Base-by-base conservation (phyloP, 2,113 vertebrate genomes). In the Myotis yumanensis region DNA sequence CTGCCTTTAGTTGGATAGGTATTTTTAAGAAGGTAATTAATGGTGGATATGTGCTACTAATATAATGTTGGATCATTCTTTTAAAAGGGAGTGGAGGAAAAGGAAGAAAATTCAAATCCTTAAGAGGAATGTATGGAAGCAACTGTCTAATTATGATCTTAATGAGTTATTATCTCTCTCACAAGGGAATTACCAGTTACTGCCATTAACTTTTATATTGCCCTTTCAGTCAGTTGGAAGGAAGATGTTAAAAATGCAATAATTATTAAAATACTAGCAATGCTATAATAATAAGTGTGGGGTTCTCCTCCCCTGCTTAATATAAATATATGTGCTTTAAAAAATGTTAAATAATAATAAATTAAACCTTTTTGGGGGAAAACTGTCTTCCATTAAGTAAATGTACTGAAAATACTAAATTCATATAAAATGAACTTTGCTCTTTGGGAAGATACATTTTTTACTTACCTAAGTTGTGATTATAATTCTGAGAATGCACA, bases 221-320 rank as follows among this genome's bases (percentile, higher is more conserved):
- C 32, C 40, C 66, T 91, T 89, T 89, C 18, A 30, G 51, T 57
- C 28, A 83, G n/a, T 11, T 83, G 35, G 40, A 96, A 32, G 20
- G 71, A 89, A 96, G 57, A 76, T 23, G 16, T 69, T 81, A 92
- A 94, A 94, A 93, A 91, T 93, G 40, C 25, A 81, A 11, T 89
- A 80, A 51, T 87, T 86, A 93, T 71, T 69, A 94, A 97, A 96
- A 96, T 90, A 84, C 68, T 94, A 95, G 73, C 30, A 96, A 86
- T 20, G 81, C 76, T 89, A 72, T 89, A 51, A 64, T 8, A 76
- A 85, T 86, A 94, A 73, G 75, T 52, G 11, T 93, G 73, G 71
- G 8, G 3, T 43, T 40, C 90, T 82, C 37, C 25, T 90, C 46
- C 40, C 17, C 14, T 69, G 28, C 64, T 46, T 93, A 95, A 37